Base-by-base conservation (phyloP, 2,888 invertebrate genomes). In the Xestia sexstrigata region DNA sequence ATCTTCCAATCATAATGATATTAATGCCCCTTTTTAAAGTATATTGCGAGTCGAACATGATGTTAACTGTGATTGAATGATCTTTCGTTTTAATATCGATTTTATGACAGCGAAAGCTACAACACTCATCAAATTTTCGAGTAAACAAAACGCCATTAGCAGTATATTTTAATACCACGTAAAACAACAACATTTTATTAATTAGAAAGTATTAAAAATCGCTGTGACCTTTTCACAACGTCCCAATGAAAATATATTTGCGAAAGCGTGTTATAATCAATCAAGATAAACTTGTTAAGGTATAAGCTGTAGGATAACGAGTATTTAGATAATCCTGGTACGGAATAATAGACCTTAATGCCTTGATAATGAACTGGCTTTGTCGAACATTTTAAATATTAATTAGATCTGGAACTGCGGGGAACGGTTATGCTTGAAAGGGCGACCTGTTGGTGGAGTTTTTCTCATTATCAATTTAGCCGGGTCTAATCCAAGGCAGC, bases 171-270 rank as follows among this genome's bases (percentile, higher is more conserved):
- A n/a, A 74, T 17, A 73, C n/a, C 15, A 20, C 23, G 6, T 58
- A 58, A 63, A 49, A 72, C 58, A 71, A 71, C 70, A 84, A 78
- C 67, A 77, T 70, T 66, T 70, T 49, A 60, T 74, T 78, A 65
- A 80, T 82, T 87, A 86, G 87, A 87, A 87, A 87, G 87, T 87
- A 84, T 87, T 78, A 52, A 84, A 77, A 78, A 83, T 77, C 63
- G 65, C 69, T 49, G 52, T 76, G 75, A 83, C 79, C 83, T 83
- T 79, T 85, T 76, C 66, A 58, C 69, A 73, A 77, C 39, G 72
- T 69, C 63, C 78, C 70, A 85, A 71, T 82, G 74, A 68, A 69
- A 79, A 85, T 76, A 81, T 63, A 82, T 74, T 76, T 75, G 74
- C 63, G 81, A 88, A 88, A 88, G 78, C 76, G 80, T 84, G 67